Percentiles rank a stretch among this genome's conserved stretches.
Conservation (phyloP, 35 echinoderm and acorn worm genomes). For the Apostichopus californicus region DNA sequence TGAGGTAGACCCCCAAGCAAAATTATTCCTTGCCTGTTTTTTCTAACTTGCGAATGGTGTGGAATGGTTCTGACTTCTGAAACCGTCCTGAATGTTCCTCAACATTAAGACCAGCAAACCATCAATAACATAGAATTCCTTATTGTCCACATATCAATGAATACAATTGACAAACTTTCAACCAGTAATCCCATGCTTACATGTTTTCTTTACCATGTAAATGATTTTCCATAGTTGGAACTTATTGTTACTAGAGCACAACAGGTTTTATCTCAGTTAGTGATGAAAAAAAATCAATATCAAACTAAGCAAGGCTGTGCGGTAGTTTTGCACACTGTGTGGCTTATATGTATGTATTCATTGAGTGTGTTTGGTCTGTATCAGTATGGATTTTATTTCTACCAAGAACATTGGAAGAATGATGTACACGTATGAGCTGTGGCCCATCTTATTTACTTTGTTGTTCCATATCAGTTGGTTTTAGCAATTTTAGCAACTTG, state of each 20-base stretch:
- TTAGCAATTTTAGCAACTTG: too few relatives aligned
- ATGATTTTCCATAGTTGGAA: conserved; percentile 29
- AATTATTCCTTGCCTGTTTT: too few relatives aligned
- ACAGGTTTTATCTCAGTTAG: conserved; percentile 4
- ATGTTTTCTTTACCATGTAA: background rate
- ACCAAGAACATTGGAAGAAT: too few relatives aligned
- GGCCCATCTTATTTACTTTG: too few relatives aligned
- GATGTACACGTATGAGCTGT: too few relatives aligned
- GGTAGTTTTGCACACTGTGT: background rate
- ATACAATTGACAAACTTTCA: background rate
- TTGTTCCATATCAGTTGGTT: too few relatives aligned
- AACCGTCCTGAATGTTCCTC: background rate
- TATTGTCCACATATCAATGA: background rate
- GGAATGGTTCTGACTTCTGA: too few relatives aligned
- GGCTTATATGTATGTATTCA: too few relatives aligned
- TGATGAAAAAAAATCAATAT: background rate
- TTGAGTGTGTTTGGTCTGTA: too few relatives aligned
- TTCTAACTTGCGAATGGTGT: too few relatives aligned
- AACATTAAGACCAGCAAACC: background rate
- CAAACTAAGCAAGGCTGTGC: background rate
- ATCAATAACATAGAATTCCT: background rate
- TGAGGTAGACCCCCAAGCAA: too few relatives aligned
- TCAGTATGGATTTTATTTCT: too few relatives aligned
- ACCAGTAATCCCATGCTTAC: background rate
- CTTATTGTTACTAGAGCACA: conserved; percentile 9